Evolutionary conservation across 1,140 invertebrate species (phyloP), one percentile per base, ranked within the genome.

Genomic region (Bombus impatiens): DNA sequence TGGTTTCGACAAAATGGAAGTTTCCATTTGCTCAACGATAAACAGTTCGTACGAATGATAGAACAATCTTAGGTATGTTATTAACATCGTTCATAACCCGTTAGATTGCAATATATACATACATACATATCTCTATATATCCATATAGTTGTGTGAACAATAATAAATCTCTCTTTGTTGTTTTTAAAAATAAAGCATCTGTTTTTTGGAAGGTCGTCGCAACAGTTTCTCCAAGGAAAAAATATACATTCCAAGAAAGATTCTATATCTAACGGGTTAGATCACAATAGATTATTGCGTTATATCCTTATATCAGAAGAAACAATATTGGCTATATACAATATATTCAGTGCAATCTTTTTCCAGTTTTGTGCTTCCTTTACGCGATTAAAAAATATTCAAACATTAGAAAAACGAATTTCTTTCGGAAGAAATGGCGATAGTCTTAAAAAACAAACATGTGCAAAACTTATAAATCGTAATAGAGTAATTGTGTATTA

Each of bases 121-220:
- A 47, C 40, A 40, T 72, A 62, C 12, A n/a, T 62, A n/a, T 13
- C 3, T 67, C 13, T 67, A 35, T 67, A 67, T 15, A 32, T 67
- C 5, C 42, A 70, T 47, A 70, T 53, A 53, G 12, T 78, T 25
- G 9, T 44, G 22, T 32, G 22, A 65, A 82, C 44, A 76, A n/a
- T 82, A 75, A 59, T 71, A 57, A 78, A 71, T 70, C 37, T 84
- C 42, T 71, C 37, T 71, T 32, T 35, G 9, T 37, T 25, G 22
- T 59, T 28, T 78, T 70, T 28, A 84, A 84, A 84, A 84, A 84
- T 84, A 84, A 79, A 70, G 22, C n/a, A 79, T 78, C 37, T n/a
- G 37, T 22, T 25, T 28, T 44, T 15, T 37, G 28, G 47, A 47
- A 65, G 6, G 5, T 74, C 10, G 25, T 59, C 79, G 13, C 40